Percentiles rank a stretch among this genome's conserved stretches.
phyloP scores from a whole-genome alignment of 2,797 vertebrate genomes.

The Syngnathus acus region DNA sequence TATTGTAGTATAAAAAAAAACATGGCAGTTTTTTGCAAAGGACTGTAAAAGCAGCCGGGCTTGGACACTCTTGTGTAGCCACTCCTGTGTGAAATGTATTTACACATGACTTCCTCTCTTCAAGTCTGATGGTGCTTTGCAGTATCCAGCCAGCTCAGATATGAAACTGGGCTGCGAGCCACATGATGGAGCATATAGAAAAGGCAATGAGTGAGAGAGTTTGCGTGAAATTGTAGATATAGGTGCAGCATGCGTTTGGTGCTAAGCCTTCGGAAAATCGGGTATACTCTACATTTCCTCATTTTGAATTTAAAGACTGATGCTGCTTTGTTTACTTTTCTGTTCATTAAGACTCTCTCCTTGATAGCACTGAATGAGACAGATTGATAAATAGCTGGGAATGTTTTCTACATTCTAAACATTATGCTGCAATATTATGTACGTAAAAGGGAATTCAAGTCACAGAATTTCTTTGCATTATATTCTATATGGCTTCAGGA shows the following conservation, averaged over 20 bases:
- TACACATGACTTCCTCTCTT: constrained; percentile 7
- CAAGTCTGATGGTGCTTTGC: constrained; percentile 6
- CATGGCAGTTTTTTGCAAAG: background rate
- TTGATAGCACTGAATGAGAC: background rate
- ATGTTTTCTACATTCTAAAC: background rate
- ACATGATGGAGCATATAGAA: background rate
- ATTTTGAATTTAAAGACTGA: background rate
- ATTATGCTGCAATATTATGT: background rate
- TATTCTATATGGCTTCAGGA: no score
- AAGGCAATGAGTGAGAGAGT: background rate
- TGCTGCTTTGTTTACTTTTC: background rate
- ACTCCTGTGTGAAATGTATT: background rate
- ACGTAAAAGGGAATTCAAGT: no score
- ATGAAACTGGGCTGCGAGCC: constrained; percentile 1
- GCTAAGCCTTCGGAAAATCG: background rate
- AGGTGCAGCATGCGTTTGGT: background rate
- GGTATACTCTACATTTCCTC: no score
- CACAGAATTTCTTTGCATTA: no score
- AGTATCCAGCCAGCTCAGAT: constrained; percentile 3
- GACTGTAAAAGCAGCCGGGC: background rate
- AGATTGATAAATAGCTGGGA: background rate
- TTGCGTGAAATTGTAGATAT: background rate
- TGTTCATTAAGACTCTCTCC: background rate
- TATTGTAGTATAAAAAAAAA: background rate
- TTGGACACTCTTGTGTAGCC: background rate